Evolutionary conservation across 2,113 vertebrate species (phyloP).

Genomic region (Pseudopodoces humilis): DNA sequence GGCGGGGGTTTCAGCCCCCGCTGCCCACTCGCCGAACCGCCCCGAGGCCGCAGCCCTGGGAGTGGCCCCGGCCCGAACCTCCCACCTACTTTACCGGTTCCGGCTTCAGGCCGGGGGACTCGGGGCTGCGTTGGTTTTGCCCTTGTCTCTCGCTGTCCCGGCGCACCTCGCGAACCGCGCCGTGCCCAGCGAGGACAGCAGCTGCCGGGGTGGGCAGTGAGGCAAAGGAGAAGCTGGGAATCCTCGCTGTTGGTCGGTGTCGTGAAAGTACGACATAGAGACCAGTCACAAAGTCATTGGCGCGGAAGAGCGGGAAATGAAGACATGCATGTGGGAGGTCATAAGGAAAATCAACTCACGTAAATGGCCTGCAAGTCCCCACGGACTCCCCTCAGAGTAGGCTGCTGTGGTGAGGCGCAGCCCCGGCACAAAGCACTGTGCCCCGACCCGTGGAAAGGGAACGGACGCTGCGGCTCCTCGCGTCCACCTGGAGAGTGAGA

Average conservation of each 20-base stretch:
- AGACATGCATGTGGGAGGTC: fast-evolving
- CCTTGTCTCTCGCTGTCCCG: no score
- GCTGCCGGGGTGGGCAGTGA: fast-evolving
- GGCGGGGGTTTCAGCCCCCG: background rate
- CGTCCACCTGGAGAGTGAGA: background rate
- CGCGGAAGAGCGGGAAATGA: background rate
- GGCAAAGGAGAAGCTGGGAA: background rate
- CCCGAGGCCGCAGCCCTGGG: background rate
- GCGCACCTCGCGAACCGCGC: no score
- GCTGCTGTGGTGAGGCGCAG: background rate
- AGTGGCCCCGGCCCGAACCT: background rate
- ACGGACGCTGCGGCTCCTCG: background rate
- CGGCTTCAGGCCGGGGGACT: background rate
- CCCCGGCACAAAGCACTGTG: no score
- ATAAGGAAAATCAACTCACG: background rate
- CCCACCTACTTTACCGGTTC: background rate
- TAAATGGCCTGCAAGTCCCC: fast-evolving
- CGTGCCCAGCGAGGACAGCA: background rate
- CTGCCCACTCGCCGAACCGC: background rate
- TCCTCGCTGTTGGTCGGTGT: no score
- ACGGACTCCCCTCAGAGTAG: no score
- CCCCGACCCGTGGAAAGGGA: fast-evolving
- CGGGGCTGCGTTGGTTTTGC: background rate
- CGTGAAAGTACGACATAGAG: no score
- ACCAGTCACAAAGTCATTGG: background rate